phyloP scores from a whole-genome alignment of 2,113 vertebrate genomes.

The Emydocephalus ijimae region DNA sequence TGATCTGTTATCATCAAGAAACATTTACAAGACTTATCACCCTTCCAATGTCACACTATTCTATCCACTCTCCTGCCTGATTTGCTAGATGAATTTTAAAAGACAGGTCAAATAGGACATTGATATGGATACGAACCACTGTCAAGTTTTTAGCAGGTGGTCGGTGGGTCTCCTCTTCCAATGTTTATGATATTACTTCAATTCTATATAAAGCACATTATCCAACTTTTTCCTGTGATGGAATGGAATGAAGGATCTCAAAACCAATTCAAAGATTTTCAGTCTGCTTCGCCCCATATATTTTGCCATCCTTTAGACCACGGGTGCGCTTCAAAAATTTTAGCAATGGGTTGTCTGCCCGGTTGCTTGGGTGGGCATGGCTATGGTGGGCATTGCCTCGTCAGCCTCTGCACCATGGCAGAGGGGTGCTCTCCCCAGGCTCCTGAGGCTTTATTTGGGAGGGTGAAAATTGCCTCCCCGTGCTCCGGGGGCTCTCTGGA shows the following conservation, averaged over 20 bases:
- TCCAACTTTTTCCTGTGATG: conserved; percentile 33
- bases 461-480: too few species aligned
- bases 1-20: conserved; percentile 60
- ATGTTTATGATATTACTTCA: conserved; percentile 34
- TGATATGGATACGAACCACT: conserved; percentile 26
- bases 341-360: too few species aligned
- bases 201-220: conserved; percentile 26
- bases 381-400: too few species aligned
- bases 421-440: too few species aligned
- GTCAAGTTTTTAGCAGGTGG: conserved; percentile 28
- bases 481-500: too few species aligned
- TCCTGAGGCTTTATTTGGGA: too few species aligned
- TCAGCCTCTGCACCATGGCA: too few species aligned
- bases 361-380: too few species aligned
- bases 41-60: conserved; percentile 33
- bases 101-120: conserved; percentile 18
- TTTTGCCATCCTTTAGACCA: conserved; percentile 36
- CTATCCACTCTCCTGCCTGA: conserved; percentile 42
- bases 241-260: conserved; percentile 36
- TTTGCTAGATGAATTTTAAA: conserved; percentile 41
- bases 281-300: conserved; percentile 51
- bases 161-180: conserved; percentile 26
- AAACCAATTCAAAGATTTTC: conserved; percentile 45
- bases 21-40: conserved; percentile 55
- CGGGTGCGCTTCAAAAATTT: too few species aligned